These are phyloP conservation scores for Chymomyza fuscimana DNA, from an alignment of 2,888 invertebrate genomes.

Conservation along the genomic window DNA sequence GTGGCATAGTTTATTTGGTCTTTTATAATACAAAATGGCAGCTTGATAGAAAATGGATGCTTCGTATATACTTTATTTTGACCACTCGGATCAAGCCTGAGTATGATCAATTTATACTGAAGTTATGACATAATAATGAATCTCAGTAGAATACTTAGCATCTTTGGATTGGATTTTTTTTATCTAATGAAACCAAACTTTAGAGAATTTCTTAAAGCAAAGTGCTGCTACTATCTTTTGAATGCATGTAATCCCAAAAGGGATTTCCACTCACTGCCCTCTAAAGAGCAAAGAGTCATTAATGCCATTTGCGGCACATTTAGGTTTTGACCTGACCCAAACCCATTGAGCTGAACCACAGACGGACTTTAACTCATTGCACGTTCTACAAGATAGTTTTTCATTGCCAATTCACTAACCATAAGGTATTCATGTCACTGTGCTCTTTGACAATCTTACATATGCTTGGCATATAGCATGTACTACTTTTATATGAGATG, in stretches of 20 bases:
- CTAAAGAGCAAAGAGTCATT: slow-evolving; percentile 45
- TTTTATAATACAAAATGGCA: too few relatives aligned
- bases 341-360: background rate
- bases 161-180: too few relatives aligned
- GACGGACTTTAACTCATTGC: slow-evolving; percentile 8
- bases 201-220: too few relatives aligned
- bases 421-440: slow-evolving; percentile 23
- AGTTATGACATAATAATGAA: too few relatives aligned
- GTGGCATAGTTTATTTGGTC: too few relatives aligned
- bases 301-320: slow-evolving; percentile 64
- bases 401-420: background rate
- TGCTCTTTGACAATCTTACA: slow-evolving; percentile 18
- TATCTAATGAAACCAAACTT: too few relatives aligned
- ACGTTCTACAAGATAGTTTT: background rate
- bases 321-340: slow-evolving; percentile 39
- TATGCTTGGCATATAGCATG: too few relatives aligned
- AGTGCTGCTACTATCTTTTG: background rate
- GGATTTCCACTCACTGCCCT: background rate
- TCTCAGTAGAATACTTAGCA: too few relatives aligned
- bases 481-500: background rate
- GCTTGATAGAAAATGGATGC: too few relatives aligned
- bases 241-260: background rate
- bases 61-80: too few relatives aligned
- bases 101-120: too few relatives aligned
- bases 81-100: too few relatives aligned